A percentile compares a stretch with the other conserved stretches of the same genome.
phyloP scores from a whole-genome alignment of 2,888 invertebrate genomes.

The Eupithecia pulchellata region DNA sequence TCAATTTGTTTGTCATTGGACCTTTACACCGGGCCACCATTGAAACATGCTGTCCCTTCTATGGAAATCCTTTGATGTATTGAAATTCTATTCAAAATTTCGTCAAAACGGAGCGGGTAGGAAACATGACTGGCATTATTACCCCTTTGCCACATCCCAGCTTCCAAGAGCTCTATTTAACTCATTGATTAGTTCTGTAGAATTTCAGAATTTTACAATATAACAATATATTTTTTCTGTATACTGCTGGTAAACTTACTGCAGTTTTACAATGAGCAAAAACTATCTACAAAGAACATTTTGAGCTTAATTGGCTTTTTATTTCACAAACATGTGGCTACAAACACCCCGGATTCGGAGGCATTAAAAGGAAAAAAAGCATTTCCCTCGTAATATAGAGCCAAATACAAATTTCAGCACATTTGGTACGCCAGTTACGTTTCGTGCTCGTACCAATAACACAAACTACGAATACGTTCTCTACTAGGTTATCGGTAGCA shows the following conservation, averaged over 20 bases:
- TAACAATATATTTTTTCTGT: neutral
- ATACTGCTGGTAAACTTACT: neutral
- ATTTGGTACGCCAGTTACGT: constrained; percentile 24
- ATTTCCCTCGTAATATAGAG: constrained; percentile 36
- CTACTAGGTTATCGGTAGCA: neutral
- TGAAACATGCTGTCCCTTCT: neutral
- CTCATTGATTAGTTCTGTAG: neutral
- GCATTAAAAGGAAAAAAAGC: constrained; percentile 34
- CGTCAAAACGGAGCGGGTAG: neutral
- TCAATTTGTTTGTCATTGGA: neutral
- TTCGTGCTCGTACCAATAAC: no score
- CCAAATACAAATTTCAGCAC: constrained; percentile 36
- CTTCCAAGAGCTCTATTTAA: neutral
- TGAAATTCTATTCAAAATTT: neutral
- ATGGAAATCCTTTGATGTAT: constrained; percentile 1
- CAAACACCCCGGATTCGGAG: constrained; percentile 32
- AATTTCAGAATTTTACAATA: no score
- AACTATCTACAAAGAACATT: constrained; percentile 26
- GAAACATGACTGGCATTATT: neutral
- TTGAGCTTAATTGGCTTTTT: constrained; percentile 40
- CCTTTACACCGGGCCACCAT: neutral
- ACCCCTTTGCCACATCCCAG: neutral
- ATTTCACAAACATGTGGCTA: constrained; percentile 33
- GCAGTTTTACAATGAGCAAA: constrained; percentile 21
- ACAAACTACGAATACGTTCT: no score